These are phyloP conservation scores for Agrochola litura DNA, from an alignment of 2,888 invertebrate species.

Conservation along the genomic window DNA sequence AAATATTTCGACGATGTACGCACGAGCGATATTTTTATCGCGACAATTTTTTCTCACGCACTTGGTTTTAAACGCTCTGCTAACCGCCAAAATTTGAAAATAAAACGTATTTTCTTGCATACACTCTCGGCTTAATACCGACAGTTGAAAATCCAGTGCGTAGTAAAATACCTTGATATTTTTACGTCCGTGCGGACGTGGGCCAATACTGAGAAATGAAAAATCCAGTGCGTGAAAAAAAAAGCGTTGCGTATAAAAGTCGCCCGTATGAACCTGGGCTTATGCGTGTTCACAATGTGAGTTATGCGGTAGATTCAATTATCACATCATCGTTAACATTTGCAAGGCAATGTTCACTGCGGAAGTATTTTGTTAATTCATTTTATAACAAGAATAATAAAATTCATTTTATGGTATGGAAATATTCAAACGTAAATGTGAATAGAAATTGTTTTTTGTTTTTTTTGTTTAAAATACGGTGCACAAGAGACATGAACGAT, in stretches of 20 bases:
- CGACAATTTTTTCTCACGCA: background rate
- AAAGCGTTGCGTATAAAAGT: background rate
- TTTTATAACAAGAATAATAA: slow-evolving; percentile 9
- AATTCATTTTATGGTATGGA: background rate
- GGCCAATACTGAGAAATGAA: background rate
- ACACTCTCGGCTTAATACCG: background rate
- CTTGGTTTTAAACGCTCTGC: background rate
- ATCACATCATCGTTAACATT: slow-evolving; percentile 36
- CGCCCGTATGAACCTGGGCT: background rate
- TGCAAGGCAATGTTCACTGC: slow-evolving; percentile 3
- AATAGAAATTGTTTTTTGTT: background rate
- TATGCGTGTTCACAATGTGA: background rate
- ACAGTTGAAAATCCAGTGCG: background rate
- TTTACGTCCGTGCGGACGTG: background rate
- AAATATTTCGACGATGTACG: slow-evolving; percentile 13
- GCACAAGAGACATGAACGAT: background rate
- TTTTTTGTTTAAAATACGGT: background rate
- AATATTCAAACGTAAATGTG: background rate
- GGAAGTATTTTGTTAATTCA: slow-evolving; percentile 18
- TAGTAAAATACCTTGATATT: background rate
- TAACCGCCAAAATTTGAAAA: background rate
- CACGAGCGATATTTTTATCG: background rate
- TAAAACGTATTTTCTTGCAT: background rate
- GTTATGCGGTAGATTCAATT: slow-evolving; percentile 21
- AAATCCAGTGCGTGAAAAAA: background rate